Percentiles rank a stretch among this genome's conserved stretches.
These are phyloP conservation scores for Gonocerus acuteangulatus DNA, from an alignment of 2,888 invertebrate genomes.

Conservation along the genomic window DNA sequence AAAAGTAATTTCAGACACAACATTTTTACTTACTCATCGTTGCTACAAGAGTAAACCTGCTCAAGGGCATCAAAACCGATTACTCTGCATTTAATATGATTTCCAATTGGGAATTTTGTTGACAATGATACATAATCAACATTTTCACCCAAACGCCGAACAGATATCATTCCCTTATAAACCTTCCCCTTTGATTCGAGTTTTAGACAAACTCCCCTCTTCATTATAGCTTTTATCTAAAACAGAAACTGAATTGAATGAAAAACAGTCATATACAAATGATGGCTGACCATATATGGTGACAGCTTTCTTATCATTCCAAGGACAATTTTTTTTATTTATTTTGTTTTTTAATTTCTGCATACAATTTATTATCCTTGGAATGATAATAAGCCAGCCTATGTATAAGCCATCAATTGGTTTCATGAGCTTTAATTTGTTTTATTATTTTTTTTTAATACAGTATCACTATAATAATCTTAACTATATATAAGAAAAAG, in stretches of 20 bases:
- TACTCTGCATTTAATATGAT: slow-evolving; percentile 46
- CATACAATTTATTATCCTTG: too few relatives aligned
- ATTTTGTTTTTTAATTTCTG: too few relatives aligned
- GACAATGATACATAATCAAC: slow-evolving; percentile 46
- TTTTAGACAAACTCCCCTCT: slow-evolving; percentile 24
- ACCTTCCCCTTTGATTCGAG: slow-evolving; percentile 16
- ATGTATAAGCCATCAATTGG: too few relatives aligned
- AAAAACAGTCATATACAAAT: background rate
- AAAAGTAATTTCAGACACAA: too few relatives aligned
- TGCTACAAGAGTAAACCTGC: slow-evolving; percentile 58
- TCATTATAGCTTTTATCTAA: slow-evolving; percentile 24
- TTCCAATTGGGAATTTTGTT: slow-evolving; percentile 48
- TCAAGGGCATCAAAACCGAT: slow-evolving; percentile 60
- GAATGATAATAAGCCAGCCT: too few relatives aligned
- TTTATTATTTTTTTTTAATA: too few relatives aligned
- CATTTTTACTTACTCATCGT: slow-evolving; percentile 27
- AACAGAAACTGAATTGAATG: background rate
- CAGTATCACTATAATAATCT: background rate
- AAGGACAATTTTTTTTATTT: too few relatives aligned
- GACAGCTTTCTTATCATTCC: too few relatives aligned
- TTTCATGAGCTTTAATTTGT: background rate
- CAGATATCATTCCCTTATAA: slow-evolving; percentile 41
- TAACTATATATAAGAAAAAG: background rate
- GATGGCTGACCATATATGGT: too few relatives aligned
- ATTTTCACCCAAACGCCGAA: slow-evolving; percentile 40